A percentile compares a stretch with the other conserved stretches of the same genome.
phyloP scores from a whole-genome alignment of 92 coral and sea anemone genomes.

The Ricordea florida region DNA sequence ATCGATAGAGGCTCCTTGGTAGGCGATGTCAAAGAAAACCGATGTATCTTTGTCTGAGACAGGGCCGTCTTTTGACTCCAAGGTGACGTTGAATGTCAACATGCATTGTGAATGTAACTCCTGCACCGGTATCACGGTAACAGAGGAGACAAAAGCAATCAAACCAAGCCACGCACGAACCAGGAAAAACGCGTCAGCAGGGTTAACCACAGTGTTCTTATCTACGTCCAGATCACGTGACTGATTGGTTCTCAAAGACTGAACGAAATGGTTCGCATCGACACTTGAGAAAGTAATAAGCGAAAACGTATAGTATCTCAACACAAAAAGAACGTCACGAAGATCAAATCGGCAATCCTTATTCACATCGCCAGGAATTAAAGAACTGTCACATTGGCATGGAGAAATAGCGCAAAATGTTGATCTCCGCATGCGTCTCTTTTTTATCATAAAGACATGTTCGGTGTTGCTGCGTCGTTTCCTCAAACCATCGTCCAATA shows the following conservation, averaged over 20 bases:
- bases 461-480: constrained; percentile 16
- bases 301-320: constrained; percentile 22
- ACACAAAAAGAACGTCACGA: constrained; percentile 48
- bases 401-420: constrained; percentile 11
- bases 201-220: constrained; percentile 44
- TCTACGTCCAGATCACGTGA: constrained; percentile 54
- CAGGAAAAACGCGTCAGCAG: constrained; percentile 56
- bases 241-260: constrained; percentile 4
- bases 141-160: constrained; percentile 34
- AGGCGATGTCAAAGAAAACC: constrained; percentile 51
- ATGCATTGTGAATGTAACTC: constrained; percentile 35
- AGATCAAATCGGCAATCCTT: constrained; percentile 54
- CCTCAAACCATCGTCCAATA: constrained; percentile 20
- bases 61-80: constrained; percentile 22
- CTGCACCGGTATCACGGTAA: constrained; percentile 46
- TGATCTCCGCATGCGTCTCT: constrained; percentile 53
- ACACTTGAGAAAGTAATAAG: constrained; percentile 26
- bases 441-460: neutral
- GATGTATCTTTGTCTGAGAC: constrained; percentile 6
- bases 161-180: constrained; percentile 44
- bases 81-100: constrained; percentile 37
- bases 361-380: constrained; percentile 54
- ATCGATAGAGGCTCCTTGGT: constrained; percentile 10
- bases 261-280: constrained; percentile 3
- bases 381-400: constrained; percentile 20